Evolutionary conservation across 2,888 invertebrate genomes (phyloP).

Genomic region (Drosophila fulvimacula): DNA sequence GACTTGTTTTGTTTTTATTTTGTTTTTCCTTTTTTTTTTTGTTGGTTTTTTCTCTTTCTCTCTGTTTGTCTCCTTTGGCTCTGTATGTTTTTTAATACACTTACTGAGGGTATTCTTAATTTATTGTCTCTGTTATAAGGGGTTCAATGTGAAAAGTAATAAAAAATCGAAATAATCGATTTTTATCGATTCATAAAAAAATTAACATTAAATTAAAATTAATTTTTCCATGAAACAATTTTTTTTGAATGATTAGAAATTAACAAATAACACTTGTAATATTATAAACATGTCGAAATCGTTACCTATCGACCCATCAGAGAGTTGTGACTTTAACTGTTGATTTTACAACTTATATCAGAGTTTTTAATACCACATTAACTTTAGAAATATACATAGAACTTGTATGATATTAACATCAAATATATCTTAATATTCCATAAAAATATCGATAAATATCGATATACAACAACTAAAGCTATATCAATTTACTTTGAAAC

Average conservation of each 20-base stretch:
- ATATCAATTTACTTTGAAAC: too few relatives aligned
- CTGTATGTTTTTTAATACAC: slow-evolving; percentile 4
- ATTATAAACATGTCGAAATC: neutral
- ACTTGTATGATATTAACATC: too few relatives aligned
- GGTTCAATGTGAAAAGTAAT: fast-evolving
- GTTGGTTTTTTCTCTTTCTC: slow-evolving; percentile 2
- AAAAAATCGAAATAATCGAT: neutral
- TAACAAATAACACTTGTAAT: neutral
- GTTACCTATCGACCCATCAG: neutral
- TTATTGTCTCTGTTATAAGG: neutral
- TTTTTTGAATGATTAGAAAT: too few relatives aligned
- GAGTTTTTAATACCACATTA: too few relatives aligned
- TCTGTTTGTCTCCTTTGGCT: slow-evolving; percentile 36
- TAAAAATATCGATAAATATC: neutral
- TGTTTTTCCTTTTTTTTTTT: slow-evolving; percentile 20
- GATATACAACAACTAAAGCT: neutral
- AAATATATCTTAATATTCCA: too few relatives aligned
- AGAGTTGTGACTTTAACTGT: neutral
- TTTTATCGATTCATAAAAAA: neutral
- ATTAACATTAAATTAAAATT: too few relatives aligned
- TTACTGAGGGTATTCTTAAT: neutral
- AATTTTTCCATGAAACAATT: too few relatives aligned
- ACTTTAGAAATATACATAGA: too few relatives aligned
- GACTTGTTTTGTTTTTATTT: slow-evolving; percentile 41
- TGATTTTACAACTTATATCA: neutral